Percentiles rank a stretch among this genome's conserved stretches.
phyloP scores from a whole-genome alignment of 2,888 invertebrate species.

The Ormyrus nitidulus region DNA sequence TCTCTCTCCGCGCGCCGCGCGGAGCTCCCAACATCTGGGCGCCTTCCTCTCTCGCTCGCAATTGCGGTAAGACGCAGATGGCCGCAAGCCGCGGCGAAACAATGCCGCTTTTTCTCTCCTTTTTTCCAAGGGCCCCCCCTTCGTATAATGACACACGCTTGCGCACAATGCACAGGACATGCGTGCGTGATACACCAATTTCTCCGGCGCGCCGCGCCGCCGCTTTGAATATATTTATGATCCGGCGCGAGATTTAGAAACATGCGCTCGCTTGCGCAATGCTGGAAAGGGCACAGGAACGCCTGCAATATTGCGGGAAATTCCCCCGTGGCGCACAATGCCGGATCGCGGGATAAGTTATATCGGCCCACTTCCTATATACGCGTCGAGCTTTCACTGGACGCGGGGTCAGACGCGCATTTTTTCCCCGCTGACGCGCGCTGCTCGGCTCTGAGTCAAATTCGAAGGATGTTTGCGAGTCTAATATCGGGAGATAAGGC shows the following conservation, averaged over 20 bases:
- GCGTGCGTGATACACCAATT: background rate
- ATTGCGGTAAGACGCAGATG: constrained; percentile 41
- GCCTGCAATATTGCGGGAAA: background rate
- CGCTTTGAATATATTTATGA: too few relatives aligned
- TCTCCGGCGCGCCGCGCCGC: too few relatives aligned
- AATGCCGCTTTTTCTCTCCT: constrained; percentile 4
- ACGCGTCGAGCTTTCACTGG: too few relatives aligned
- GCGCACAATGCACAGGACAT: constrained; percentile 33
- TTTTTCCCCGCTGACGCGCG: too few relatives aligned
- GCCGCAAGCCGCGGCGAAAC: constrained; percentile 14
- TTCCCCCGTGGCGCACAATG: too few relatives aligned
- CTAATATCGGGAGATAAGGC: too few relatives aligned
- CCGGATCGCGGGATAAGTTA: too few relatives aligned
- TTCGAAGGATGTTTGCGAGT: too few relatives aligned
- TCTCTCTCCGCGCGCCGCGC: constrained; percentile 10
- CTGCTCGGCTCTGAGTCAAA: too few relatives aligned
- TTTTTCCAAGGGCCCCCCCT: background rate
- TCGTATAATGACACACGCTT: constrained; percentile 22
- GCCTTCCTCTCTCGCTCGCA: constrained; percentile 7
- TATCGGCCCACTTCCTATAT: too few relatives aligned
- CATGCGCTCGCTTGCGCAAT: constrained; percentile 24
- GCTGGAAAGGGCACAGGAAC: background rate
- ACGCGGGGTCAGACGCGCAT: too few relatives aligned
- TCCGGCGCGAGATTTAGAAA: background rate
- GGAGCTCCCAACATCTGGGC: constrained; percentile 32